Percentiles rank a stretch among this genome's conserved stretches.
Conservation (phyloP, 1,140 invertebrate genomes). For the Heliconius hewitsoni region DNA sequence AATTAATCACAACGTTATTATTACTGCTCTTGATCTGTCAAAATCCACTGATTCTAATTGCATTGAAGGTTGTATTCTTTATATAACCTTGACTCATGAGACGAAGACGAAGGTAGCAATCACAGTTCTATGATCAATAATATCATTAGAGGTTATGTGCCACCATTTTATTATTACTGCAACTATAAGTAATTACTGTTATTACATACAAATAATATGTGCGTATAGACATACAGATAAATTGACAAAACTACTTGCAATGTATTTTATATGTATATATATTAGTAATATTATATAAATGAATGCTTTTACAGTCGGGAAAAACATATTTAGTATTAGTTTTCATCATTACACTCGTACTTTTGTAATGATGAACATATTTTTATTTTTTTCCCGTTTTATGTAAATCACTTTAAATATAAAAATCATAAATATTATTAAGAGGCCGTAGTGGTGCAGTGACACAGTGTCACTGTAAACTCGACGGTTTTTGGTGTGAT, state of each 20-base stretch:
- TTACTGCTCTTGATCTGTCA: conserved; percentile 5
- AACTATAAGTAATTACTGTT: background rate
- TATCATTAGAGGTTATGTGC: conserved; percentile 3
- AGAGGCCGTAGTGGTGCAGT: no score
- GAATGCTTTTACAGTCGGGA: background rate
- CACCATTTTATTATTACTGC: background rate
- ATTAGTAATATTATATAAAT: background rate
- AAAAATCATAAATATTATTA: no score
- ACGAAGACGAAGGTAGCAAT: conserved; percentile 12
- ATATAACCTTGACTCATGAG: conserved; percentile 13
- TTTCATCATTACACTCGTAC: background rate
- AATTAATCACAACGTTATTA: background rate
- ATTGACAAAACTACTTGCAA: background rate
- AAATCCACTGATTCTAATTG: conserved; percentile 15
- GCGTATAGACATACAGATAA: background rate
- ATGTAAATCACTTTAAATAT: no score
- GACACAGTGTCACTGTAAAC: no score
- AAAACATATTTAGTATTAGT: background rate
- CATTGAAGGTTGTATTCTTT: conserved; percentile 17
- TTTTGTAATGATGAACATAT: no score
- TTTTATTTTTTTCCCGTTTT: no score
- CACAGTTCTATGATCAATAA: conserved; percentile 15
- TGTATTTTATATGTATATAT: no score
- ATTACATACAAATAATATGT: background rate
- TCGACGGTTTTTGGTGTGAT: no score